Evolutionary conservation across 2,113 vertebrate species (phyloP), one percentile per base, ranked within the genome.

Genomic region (Heteronetta atricapilla): DNA sequence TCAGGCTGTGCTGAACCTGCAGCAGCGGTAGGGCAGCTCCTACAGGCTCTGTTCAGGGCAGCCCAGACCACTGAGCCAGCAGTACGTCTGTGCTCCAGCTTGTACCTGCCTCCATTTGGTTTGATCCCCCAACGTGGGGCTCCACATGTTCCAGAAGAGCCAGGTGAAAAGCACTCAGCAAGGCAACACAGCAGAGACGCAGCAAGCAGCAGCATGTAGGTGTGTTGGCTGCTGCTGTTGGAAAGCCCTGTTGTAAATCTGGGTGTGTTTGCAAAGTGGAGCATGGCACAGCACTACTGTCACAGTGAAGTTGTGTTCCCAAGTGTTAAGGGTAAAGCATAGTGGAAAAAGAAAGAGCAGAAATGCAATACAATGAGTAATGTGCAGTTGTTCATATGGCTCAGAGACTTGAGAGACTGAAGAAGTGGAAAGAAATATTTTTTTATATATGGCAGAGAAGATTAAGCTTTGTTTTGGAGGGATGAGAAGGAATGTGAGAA

Each of bases 101-200:
- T 17, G 40, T 33, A 31, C 60, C 66, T 56, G n/a, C 88, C 70
- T 11, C 19, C 0, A 22, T 25, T 23, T 22, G 34, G 29, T 42
- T 1, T 1, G 0, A 42, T 42, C 0, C 7, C 50, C 74, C 26
- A 7, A 3, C 23, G 4, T 11, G 23, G 13, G 48, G 66, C 14
- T 23, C 75, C 46, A 5, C 18, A 0, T 3, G 4, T 25, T 67
- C 53, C 31, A 38, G 25, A 44, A 70, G 69, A 60, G 25, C 29
- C 26, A 2, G 23, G 50, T 14, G 15, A 34, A 64, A 67, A 53
- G 85, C 13, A 3, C 28, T 31, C 55, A 18, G 50, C 31, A 55
- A 59, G 1, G 2, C 19, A 38, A 34, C n/a, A 46, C n/a, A 16
- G 40, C 56, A 3, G 26, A 21, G 53, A 28, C 22, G 8, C 46